Percentiles rank a stretch among this genome's conserved stretches.
phyloP scores from a whole-genome alignment of 2,888 invertebrate genomes.

The Xestoiulus laeticollis region DNA sequence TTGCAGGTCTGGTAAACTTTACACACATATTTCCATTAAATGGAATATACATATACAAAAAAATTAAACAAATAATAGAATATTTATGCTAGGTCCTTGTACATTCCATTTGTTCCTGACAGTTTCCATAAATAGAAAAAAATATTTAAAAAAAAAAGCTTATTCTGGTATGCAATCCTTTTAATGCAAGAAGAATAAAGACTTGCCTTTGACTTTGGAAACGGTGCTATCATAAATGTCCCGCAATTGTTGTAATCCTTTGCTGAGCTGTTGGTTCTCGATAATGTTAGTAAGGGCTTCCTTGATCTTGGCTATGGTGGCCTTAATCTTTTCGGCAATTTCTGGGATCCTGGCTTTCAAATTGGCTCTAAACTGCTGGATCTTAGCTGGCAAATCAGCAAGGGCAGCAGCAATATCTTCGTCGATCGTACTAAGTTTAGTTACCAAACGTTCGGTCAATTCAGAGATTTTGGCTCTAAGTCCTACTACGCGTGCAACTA shows the following conservation, averaged over 20 bases:
- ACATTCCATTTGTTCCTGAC: no score
- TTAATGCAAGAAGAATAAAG: background rate
- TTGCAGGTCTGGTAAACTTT: no score
- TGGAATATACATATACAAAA: no score
- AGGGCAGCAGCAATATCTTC: background rate
- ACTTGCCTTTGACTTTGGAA: conserved; percentile 36
- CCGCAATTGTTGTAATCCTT: conserved; percentile 3
- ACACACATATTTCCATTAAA: no score
- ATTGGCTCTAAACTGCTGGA: conserved; percentile 42
- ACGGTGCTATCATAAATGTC: conserved; percentile 1
- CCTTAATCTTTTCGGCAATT: conserved; percentile 45
- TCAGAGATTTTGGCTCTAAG: background rate
- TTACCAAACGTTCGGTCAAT: background rate
- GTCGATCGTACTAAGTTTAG: background rate
- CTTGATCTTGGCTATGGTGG: background rate
- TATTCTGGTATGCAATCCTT: no score
- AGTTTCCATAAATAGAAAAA: no score
- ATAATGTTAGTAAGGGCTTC: background rate
- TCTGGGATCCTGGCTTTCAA: conserved; percentile 49
- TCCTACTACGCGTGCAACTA: background rate
- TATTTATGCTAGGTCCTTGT: no score
- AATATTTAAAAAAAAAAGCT: no score
- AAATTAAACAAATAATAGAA: no score
- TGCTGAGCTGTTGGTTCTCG: conserved; percentile 45
- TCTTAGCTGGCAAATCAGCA: conserved; percentile 41